Base-by-base conservation (phyloP, 2,113 vertebrate genomes). In the Takifugu bimaculatus region DNA sequence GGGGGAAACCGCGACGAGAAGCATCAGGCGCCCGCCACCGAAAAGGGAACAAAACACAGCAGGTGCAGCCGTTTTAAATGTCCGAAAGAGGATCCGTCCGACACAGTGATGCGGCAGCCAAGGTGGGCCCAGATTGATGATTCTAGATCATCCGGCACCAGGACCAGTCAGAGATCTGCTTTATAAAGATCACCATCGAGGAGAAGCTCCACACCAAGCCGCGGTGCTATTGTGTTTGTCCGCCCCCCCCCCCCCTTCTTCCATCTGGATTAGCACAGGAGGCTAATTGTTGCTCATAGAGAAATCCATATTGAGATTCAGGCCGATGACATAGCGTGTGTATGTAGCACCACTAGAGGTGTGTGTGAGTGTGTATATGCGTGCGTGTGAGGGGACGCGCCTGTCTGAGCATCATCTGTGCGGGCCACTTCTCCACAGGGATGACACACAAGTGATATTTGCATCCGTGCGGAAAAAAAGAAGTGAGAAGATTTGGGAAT, bases 51-150 rank as follows among this genome's bases (percentile, higher is more conserved):
- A 26, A 26, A 27, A 3, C 2, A 13, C 43, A 48, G 55, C 55
- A 73, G 71, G 73, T 60, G 65, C 64, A 58, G 61, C 53, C 57
- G 59, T n/a, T 28, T 63, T 48, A 27, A 35, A 55, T 1, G 56
- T 50, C 44, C 26, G 55, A 57, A 48, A 29, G 60, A 54, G 57
- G 67, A 61, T 58, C 70, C 53, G 64, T 48, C 75, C 75, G 77
- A 68, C 68, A 69, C 56, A 75, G 85, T 81, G 85, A 88, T 87
- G 87, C 87, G 70, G 84, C 85, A 87, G 60, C 74, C 72, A 72
- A 84, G 79, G 78, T 77, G 84, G 82, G 83, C 85, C 83, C 80
- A 70, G 82, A 80, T 70, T 66, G 80, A 85, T 70, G 72, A 60
- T 86, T 84, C 77, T 54, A 77, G 60, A 80, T 70, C 80, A 65